These are phyloP conservation scores for Ciconia maguari DNA, from an alignment of 2,113 vertebrate genomes.

Conservation along the genomic window DNA sequence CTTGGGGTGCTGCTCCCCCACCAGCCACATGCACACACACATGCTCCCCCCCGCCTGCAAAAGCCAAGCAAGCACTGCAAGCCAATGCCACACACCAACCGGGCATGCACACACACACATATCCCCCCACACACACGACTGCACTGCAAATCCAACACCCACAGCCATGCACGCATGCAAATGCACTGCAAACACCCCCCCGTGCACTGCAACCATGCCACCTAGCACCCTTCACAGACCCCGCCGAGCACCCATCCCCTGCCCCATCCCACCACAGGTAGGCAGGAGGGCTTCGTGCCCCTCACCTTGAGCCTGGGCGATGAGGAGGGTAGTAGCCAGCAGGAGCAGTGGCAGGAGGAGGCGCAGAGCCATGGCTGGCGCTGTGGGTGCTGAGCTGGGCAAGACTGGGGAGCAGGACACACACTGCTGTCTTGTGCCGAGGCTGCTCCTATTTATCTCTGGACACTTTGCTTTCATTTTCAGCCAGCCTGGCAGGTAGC, in stretches of 20 bases:
- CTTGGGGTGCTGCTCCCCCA: background rate
- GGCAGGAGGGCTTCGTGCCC: background rate
- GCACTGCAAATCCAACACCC: accelerated
- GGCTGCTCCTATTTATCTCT: slow-evolving; percentile 48
- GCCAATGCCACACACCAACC: accelerated
- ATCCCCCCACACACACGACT: accelerated
- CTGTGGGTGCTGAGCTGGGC: background rate
- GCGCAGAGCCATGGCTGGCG: slow-evolving; percentile 2
- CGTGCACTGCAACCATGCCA: accelerated
- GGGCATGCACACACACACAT: accelerated
- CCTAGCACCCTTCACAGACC: accelerated
- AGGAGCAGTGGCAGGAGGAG: background rate
- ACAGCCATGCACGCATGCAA: accelerated
- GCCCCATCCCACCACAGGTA: background rate
- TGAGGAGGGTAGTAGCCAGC: background rate
- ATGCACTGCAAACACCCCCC: accelerated
- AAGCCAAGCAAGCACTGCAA: background rate
- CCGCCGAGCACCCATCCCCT: accelerated
- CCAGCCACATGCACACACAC: background rate
- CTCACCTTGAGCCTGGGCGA: slow-evolving; percentile 26
- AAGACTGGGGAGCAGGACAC: background rate
- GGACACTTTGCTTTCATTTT: slow-evolving; percentile 48
- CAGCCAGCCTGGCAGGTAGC: slow-evolving; percentile 23
- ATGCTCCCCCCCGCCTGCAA: no score
- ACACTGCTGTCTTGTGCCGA: background rate